Percentiles rank a stretch among this genome's conserved stretches.
Evolutionary conservation across 2,888 invertebrate species (phyloP).

Genomic region (Spisula subtruncata): DNA sequence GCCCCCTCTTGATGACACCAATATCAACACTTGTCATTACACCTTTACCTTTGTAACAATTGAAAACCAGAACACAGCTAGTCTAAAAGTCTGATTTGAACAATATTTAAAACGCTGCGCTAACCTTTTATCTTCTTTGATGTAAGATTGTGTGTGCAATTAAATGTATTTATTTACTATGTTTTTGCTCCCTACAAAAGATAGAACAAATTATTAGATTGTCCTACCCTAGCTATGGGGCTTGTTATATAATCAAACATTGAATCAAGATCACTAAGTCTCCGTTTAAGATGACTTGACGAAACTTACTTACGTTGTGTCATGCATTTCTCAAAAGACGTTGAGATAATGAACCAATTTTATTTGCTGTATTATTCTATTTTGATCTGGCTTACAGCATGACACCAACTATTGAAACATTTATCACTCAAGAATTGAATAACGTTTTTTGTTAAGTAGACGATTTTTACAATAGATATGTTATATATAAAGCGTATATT

Average conservation of each 20-base stretch:
- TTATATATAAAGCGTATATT: not conserved
- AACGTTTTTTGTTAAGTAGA: not conserved
- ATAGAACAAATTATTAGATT: constrained; percentile 13
- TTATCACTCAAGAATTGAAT: not conserved
- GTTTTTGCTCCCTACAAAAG: not conserved
- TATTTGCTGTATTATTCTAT: not conserved
- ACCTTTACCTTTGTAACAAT: not conserved
- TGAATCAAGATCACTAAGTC: not conserved
- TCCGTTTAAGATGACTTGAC: not conserved
- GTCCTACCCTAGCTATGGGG: not conserved
- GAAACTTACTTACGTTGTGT: constrained; percentile 6
- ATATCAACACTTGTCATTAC: not conserved
- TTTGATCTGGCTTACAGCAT: not conserved
- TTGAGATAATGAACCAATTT: not conserved
- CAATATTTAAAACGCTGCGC: not conserved
- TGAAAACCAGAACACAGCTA: not conserved
- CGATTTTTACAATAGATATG: not conserved
- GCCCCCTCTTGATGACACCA: not conserved
- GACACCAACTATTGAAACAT: not conserved
- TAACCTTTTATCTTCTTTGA: constrained; percentile 40
- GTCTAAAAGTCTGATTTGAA: constrained; percentile 14
- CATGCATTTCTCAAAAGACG: not conserved
- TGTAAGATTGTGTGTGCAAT: constrained; percentile 29
- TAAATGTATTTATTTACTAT: constrained; percentile 44
- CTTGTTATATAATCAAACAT: not conserved